A percentile compares a stretch with the other conserved stretches of the same genome.
These are phyloP conservation scores for Caenorhabditis sulstoni DNA, from an alignment of 2,888 invertebrate species.

Conservation along the genomic window DNA sequence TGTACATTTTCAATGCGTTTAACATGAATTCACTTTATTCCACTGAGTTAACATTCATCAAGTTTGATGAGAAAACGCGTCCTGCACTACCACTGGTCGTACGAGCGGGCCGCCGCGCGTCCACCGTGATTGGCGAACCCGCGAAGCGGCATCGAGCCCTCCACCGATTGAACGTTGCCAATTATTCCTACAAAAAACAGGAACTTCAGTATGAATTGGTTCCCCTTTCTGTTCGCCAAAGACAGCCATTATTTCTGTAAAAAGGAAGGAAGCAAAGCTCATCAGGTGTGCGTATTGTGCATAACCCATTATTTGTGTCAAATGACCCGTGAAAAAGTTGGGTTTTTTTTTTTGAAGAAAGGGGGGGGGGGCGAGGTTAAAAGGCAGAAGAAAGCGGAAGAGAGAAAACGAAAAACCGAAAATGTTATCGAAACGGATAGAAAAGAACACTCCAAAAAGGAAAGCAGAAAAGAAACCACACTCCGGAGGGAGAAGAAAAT, in stretches of 20 bases:
- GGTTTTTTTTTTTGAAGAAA: too few species aligned
- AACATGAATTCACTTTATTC: slow-evolving; percentile 47
- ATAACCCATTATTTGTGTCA: slow-evolving; percentile 21
- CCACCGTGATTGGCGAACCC: slow-evolving; percentile 62
- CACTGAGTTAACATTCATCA: slow-evolving; percentile 40
- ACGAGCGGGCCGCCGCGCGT: slow-evolving; percentile 51
- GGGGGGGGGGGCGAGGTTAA: too few species aligned
- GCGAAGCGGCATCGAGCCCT: slow-evolving; percentile 57
- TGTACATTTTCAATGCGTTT: neutral
- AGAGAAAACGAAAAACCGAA: neutral
- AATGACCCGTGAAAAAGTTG: slow-evolving; percentile 23
- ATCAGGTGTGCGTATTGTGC: slow-evolving; percentile 14
- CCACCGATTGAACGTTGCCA: slow-evolving; percentile 61
- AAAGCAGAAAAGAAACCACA: slow-evolving; percentile 26
- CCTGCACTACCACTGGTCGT: slow-evolving; percentile 60
- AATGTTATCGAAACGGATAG: neutral
- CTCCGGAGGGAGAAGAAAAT: slow-evolving; percentile 30
- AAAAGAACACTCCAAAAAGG: slow-evolving; percentile 25
- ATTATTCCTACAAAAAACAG: slow-evolving; percentile 62
- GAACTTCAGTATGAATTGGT: slow-evolving; percentile 9
- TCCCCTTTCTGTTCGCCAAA: neutral
- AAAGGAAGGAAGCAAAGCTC: slow-evolving; percentile 22
- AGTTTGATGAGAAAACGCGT: slow-evolving; percentile 40
- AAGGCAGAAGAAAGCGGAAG: slow-evolving; percentile 1
- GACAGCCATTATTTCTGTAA: neutral